Evolutionary conservation across 37 sponge, comb jelly and placozoan species (phyloP), one percentile per base, ranked within the genome.

Genomic region (Geodia barretti): DNA sequence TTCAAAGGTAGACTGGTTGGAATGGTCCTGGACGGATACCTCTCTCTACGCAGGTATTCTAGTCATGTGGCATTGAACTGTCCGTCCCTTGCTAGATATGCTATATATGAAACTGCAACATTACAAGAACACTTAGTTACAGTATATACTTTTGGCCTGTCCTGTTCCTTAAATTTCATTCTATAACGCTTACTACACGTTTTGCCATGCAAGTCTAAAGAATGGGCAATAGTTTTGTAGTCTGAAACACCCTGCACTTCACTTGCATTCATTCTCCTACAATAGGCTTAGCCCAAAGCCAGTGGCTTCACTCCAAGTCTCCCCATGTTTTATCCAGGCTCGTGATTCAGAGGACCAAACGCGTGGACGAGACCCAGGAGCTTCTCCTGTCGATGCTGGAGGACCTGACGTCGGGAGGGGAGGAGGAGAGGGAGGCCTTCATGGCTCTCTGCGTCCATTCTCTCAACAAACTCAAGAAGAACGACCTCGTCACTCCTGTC

Each of bases 401-500:
- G 41, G 79, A 92, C 39, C 75, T 97, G 34, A 91, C 95, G 39
- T 91, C 95, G 1, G 97, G 97, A 2, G 94, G 95, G 19, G 89
- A 92, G 34, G 73, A 81, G 61, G 97, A 97, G 74, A 86, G 64
- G 21, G 80, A 89, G 61, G 74, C 88, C 36, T 94, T 97, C 80
- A 94, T 97, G 87, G 79, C 87, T 23, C 74, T 87, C 29, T 97
- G 97, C 80, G 90, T 97, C 19, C 82, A 95, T 30, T 94, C 83
- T 2, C 74, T 97, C 60, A 76, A 80, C 24, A 68, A 67, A 0
- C 91, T 84, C 84, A 81, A 78, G 19, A 58, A 73, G 58, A 66
- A 26, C 11, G 97, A 97, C 67, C 39, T 97, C 42, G 62, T 84
- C 40, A 94, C 97, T 26, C 97, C 97, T 4, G 74, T 94, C 35